Base-by-base conservation (phyloP, 2,888 invertebrate genomes). In the Chesias legatella region DNA sequence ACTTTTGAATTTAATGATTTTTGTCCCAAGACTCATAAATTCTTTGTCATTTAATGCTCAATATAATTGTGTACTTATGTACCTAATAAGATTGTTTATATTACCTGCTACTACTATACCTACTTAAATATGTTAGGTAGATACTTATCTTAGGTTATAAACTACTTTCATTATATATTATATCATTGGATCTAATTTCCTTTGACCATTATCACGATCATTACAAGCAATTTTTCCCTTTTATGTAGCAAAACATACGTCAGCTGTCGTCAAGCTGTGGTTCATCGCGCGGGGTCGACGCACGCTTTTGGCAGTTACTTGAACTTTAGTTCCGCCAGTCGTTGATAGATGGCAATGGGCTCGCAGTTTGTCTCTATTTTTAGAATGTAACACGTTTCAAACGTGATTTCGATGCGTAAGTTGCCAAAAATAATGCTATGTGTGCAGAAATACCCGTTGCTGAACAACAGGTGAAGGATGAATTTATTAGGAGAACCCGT, bases 281-380 rank as follows among this genome's bases (percentile, higher is more conserved):
- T 42, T 21, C 31, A 31, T 37, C 9, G 13, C 21, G 27, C 28
- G 48, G 56, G 78, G 71, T 79, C 78, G 48, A 74, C 75, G 67
- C 70, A 63, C 82, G 63, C 67, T 73, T 85, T 85, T 77, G 83
- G 83, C 72, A 78, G 79, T 68, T 57, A 53, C 52, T 68, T 80
- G 84, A 85, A 80, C 84, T 73, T 79, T 82, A 59, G 79, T 84
- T 49, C 63, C 3, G 44, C 85, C 57, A 51, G 47, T 67, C 43
- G 55, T 25, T 49, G 43, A 58, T 48, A 85, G 79, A 69, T 73
- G 70, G 69, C 73, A 42, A 0, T 53, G 21, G 13, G 33, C 5
- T 9, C 13, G 10, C 1, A 24, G 26, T 28, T 27, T 39, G 31
- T 35, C 9, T 6, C 1, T 40, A 44, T 39, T 44, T 39, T 28